These are phyloP conservation scores for Tachuris rubrigastra DNA, from an alignment of 2,113 vertebrate species.

Conservation along the genomic window DNA sequence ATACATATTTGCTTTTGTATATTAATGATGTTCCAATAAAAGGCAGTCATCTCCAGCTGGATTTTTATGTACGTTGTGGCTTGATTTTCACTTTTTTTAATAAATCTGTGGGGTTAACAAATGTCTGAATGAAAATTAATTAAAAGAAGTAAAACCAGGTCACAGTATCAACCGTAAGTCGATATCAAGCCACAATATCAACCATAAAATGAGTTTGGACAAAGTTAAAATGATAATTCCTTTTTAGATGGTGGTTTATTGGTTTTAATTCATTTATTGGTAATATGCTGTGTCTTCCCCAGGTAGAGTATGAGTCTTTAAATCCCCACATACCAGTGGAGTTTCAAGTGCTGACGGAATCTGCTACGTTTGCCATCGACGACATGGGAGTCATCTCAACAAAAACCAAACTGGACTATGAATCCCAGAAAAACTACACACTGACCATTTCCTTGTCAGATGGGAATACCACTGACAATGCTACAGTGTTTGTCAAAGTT, in stretches of 20 bases:
- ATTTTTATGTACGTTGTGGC: neutral
- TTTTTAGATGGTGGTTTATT: neutral
- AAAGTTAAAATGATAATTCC: neutral
- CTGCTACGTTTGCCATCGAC: constrained; percentile 65
- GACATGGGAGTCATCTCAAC: constrained; percentile 60
- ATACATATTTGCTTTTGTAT: neutral
- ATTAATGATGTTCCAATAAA: neutral
- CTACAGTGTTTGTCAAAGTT: constrained; percentile 67
- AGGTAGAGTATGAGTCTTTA: constrained; percentile 67
- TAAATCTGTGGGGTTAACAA: neutral
- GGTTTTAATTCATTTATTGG: neutral
- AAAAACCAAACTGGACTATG: constrained; percentile 69
- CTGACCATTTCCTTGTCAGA: constrained; percentile 74
- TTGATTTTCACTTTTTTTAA: neutral
- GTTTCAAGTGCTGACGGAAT: constrained; percentile 52
- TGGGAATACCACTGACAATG: constrained; percentile 40
- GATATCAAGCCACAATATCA: neutral
- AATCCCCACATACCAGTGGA: neutral
- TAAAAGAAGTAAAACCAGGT: neutral
- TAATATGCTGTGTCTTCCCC: neutral
- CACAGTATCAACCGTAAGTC: rapidly evolving
- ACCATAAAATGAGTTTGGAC: neutral
- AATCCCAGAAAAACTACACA: constrained; percentile 59
- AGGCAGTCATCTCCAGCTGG: neutral
- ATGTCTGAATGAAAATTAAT: neutral